Base-by-base conservation (phyloP, 1,140 invertebrate species). In the Diabrotica virgifera region DNA sequence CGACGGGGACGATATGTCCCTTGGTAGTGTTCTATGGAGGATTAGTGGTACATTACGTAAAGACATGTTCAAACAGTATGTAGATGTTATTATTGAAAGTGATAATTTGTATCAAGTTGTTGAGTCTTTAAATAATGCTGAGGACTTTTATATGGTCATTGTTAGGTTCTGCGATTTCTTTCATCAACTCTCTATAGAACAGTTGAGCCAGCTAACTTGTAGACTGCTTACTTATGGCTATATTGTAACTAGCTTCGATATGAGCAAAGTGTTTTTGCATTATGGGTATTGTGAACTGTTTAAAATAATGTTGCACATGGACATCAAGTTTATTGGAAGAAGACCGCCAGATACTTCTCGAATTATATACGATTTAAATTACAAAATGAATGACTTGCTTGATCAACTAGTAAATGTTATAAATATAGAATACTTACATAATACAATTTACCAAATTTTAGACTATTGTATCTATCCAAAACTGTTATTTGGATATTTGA, bases 61-160 rank as follows among this genome's bases (percentile, higher is more conserved):
- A 56, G 55, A 58, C 6, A 40, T 50, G 12, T 57, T 63, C 13
- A 57, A 57, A 40, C 54, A 63, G 24, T 63, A 63, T 9, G 35
- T 63, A 55, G 55, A 63, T 51, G 40, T 58, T n/a, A 63, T 63
- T 24, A 63, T 63, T 35, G 62, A 63, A 51, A 63, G 62, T 35
- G 62, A 63, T 46, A 63, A 63, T 52, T 10, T 63, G 11, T 10
- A 24, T 50, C 53, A 63, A 50, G 62, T 52, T 6, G 62, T 63
- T 8, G 54, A 63, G 11, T 58, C 62, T 10, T 8, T 63, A 10
- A 63, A 13, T 10, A 63, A 36, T 11, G 62, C 53, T 12, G 53
- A 57, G 5, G 62, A 63, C 57, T 63, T 63, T 35, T 63, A 57
- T 14, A 56, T 63, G 60, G 51, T 62, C 9, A 62, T 63, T 35